Base-by-base conservation (phyloP, 2,888 invertebrate species). In the Sarcophaga caerulescens region DNA sequence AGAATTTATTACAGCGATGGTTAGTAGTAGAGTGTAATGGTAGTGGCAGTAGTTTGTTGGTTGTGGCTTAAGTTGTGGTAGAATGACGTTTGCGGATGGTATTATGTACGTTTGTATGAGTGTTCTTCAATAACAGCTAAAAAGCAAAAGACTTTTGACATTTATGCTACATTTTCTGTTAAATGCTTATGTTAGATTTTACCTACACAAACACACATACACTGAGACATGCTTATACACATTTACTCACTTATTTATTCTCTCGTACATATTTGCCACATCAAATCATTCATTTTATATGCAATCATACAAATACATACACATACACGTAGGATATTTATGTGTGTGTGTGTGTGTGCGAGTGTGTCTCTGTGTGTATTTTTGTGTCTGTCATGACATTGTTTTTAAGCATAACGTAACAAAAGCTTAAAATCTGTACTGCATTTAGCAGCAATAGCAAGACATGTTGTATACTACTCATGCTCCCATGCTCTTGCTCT, bases 71-170 rank as follows among this genome's bases (percentile, higher is more conserved):
- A 59, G 65, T 71, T 80, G 75, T 35, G 35, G 35, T 35, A 8
- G 35, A 8, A 10, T 35, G 35, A 2, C 35, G 35, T 10, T 35
- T 8, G 8, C 8, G 35, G 35, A 8, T 35, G 35, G 1, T 1
- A 3, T 2, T 6, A 1, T 8, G 1, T 8, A 8, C 19, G 12
- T 52, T 14, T 12, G 52, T 52, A 14, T 14, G 47, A 14, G 3
- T 11, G 52, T 14, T 52, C 12, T 52, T 84, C 75, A 65, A 35
- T 78, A 75, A 74, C 78, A 81, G 75, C 78, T 52, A 75, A 85
- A 78, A 75, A 57, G 69, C 66, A 85, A 79, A 52, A 81, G 78
- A 85, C 81, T 71, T 82, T 81, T 85, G 78, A 82, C 78, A 85
- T 82, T 82, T 81, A 78, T 81, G 85, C 60, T 75, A 79, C 70